Base-by-base conservation (phyloP, 2,113 vertebrate genomes). In the Gadus chalcogrammus region DNA sequence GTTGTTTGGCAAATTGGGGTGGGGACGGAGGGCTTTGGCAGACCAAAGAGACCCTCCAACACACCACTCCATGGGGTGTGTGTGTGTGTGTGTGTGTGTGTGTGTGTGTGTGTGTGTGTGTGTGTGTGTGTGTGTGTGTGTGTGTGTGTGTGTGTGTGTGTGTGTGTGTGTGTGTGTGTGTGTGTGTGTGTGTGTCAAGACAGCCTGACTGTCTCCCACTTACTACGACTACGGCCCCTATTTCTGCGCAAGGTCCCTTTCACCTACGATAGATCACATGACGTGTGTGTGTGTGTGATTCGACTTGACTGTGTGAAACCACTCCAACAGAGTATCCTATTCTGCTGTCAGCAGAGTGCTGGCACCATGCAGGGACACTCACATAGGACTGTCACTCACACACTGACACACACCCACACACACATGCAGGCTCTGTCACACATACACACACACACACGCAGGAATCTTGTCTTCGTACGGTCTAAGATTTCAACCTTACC, bases 291-390 rank as follows among this genome's bases (percentile, higher is more conserved):
- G 48, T 55, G 48, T 55, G 65, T 53, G 24, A 35, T 81, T 70
- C 70, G 61, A 78, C 78, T 74, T 58, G 20, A 79, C 76, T 48
- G 81, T 82, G 79, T 79, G 76, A 88, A 82, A 79, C 61, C 67
- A 8, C 72, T 82, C 83, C 83, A 73, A 79, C 84, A 67, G 84
- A 82, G 83, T 70, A 20, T 73, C 68, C 76, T 75, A 80, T 87
- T 86, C 82, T 79, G 73, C 76, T 83, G 85, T 79, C 72, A 80
- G 74, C 67, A 31, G 52, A 74, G 79, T 5, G 70, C 65, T 60
- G 55, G 63, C 74, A 68, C n/a, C 79, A 79, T 77, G 85, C 79
- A 72, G 82, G 81, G 80, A 77, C 12, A 27, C 69, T 60, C 61
- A 84, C 70, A 80, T 68, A 79, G 67, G 74, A 68, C 79, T 53